These are phyloP conservation scores for Periophthalmus magnuspinnatus DNA, from an alignment of 2,797 vertebrate genomes.

Conservation along the genomic window DNA sequence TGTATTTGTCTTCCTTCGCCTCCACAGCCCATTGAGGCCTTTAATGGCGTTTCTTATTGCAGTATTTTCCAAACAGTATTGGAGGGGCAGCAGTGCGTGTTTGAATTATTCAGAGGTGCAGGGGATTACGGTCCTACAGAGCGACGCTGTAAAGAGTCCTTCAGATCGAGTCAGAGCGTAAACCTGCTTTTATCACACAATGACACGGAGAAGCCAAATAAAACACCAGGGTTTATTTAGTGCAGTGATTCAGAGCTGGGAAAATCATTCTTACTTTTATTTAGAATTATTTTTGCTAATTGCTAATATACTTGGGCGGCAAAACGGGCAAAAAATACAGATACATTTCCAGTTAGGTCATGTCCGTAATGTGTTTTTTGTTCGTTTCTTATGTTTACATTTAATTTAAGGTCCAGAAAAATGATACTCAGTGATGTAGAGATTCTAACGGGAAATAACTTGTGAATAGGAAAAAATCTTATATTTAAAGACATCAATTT, in stretches of 20 bases:
- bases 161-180: conserved; percentile 85
- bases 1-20: conserved; percentile 31
- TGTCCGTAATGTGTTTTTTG: too few relatives aligned
- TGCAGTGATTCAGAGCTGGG: conserved; percentile 44
- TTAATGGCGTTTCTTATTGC: conserved; percentile 91
- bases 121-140: conserved; percentile 81
- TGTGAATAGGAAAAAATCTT: too few relatives aligned
- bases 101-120: conserved; percentile 91
- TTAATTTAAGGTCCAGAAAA: background rate
- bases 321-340: too few relatives aligned
- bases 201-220: conserved; percentile 55
- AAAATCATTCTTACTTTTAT: conserved; percentile 10
- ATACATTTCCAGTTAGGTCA: too few relatives aligned
- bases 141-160: conserved; percentile 84
- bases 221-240: conserved; percentile 82
- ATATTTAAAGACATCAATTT: too few relatives aligned
- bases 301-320: background rate
- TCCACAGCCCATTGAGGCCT: conserved; percentile 71
- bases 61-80: conserved; percentile 88
- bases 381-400: background rate
- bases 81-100: conserved; percentile 84
- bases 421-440: too few relatives aligned
- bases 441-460: too few relatives aligned
- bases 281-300: background rate
- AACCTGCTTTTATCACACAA: conserved; percentile 83